A percentile compares a stretch with the other conserved stretches of the same genome.
Conservation (phyloP, 2,888 invertebrate species). For the Eueremaeus valkanovi region DNA sequence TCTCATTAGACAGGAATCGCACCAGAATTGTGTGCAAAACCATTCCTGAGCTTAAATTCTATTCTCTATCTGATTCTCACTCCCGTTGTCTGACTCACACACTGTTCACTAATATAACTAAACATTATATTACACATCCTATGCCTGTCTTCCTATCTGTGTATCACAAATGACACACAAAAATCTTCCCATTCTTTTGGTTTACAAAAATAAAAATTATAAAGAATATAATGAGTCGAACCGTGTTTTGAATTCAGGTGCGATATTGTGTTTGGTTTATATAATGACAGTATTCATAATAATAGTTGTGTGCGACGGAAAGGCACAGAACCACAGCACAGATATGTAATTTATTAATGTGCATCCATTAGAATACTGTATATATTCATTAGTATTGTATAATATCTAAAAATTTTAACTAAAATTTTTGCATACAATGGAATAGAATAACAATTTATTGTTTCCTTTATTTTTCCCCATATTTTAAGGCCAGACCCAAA, state of each 20-base stretch:
- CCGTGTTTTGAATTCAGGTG: conserved; percentile 17
- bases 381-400: no score
- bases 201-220: background rate
- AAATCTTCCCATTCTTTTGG: background rate
- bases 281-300: background rate
- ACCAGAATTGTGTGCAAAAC: background rate
- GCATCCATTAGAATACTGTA: no score
- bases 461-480: background rate
- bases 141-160: background rate
- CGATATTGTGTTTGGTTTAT: background rate
- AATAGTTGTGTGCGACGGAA: background rate
- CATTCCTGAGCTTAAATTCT: background rate
- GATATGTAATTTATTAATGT: no score
- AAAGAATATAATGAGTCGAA: background rate
- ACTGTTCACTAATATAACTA: background rate
- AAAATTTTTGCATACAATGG: background rate
- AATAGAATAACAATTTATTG: conserved; percentile 11
- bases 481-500: background rate
- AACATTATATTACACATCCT: background rate
- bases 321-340: no score
- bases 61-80: background rate
- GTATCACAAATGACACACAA: background rate
- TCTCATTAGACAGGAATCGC: conserved; percentile 28
- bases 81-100: background rate
- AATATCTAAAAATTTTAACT: no score